Conservation (phyloP, 1,140 invertebrate genomes). For the Leptoteleia sp. region DNA sequence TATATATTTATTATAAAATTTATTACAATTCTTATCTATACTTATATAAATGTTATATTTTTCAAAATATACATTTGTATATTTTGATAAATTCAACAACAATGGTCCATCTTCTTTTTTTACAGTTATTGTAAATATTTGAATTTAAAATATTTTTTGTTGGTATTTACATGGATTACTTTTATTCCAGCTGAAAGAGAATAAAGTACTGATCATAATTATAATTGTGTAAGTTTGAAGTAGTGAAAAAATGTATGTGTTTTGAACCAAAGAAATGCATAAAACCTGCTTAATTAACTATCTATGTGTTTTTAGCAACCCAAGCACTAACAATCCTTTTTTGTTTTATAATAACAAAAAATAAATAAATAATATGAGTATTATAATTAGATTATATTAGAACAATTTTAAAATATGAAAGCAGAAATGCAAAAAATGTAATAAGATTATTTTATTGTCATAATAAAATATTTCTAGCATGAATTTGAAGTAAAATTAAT, state of each 20-base stretch:
- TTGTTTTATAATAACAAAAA: no score
- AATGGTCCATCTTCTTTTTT: neutral
- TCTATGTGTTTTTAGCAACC: no score
- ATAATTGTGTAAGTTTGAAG: slow-evolving; percentile 19
- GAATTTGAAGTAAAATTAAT: no score
- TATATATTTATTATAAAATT: no score
- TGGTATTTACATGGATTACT: slow-evolving; percentile 15
- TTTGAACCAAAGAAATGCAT: slow-evolving; percentile 26
- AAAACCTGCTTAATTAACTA: slow-evolving; percentile 8
- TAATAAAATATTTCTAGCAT: no score
- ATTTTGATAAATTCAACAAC: slow-evolving; percentile 9
- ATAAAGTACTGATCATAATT: slow-evolving; percentile 14
- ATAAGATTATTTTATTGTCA: no score
- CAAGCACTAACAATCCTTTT: no score
- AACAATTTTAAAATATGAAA: no score
- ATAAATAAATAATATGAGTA: no score
- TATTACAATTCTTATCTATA: neutral
- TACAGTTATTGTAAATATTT: neutral
- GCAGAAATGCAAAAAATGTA: no score
- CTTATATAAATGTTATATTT: neutral
- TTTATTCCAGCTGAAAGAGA: slow-evolving; percentile 51
- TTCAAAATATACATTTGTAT: neutral
- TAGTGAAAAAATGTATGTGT: neutral
- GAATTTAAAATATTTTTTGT: slow-evolving; percentile 1
- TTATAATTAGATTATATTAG: no score